phyloP scores from a whole-genome alignment of 2,888 invertebrate species.

The Hyppa rectilinea region DNA sequence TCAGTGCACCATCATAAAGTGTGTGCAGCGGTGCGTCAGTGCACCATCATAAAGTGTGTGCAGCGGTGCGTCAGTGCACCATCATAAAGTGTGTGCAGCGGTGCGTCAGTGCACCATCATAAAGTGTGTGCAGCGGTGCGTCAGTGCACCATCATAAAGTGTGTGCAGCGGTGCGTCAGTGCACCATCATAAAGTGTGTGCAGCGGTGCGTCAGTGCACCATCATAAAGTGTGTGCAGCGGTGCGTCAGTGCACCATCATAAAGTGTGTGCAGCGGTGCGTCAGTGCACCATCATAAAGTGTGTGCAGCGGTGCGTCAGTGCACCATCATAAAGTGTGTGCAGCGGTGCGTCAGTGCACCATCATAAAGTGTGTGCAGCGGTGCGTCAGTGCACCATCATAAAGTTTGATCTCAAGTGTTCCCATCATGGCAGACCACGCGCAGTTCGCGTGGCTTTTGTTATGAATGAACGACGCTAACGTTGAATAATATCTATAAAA shows the following conservation, averaged over 20 bases:
- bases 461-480: conserved; percentile 3
- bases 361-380: conserved; percentile 19
- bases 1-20: conserved; percentile 32
- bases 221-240: conserved; percentile 19
- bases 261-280: conserved; percentile 25
- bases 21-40: conserved; percentile 27
- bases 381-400: conserved; percentile 28
- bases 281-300: conserved; percentile 32
- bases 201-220: conserved; percentile 28
- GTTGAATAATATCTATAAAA: not conserved
- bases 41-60: conserved; percentile 34
- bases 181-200: conserved; percentile 34
- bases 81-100: conserved; percentile 19
- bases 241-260: conserved; percentile 36
- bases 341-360: conserved; percentile 28
- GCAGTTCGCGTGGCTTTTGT: not conserved
- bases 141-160: conserved; percentile 32
- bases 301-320: conserved; percentile 27
- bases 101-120: conserved; percentile 36
- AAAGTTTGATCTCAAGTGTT: conserved; percentile 17
- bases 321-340: conserved; percentile 34
- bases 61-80: conserved; percentile 28
- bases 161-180: conserved; percentile 27
- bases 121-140: conserved; percentile 25
- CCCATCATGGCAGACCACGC: conserved; percentile 37